phyloP scores from a whole-genome alignment of 53 echinoderm and acorn worm genomes.

The Luidia sarsii region DNA sequence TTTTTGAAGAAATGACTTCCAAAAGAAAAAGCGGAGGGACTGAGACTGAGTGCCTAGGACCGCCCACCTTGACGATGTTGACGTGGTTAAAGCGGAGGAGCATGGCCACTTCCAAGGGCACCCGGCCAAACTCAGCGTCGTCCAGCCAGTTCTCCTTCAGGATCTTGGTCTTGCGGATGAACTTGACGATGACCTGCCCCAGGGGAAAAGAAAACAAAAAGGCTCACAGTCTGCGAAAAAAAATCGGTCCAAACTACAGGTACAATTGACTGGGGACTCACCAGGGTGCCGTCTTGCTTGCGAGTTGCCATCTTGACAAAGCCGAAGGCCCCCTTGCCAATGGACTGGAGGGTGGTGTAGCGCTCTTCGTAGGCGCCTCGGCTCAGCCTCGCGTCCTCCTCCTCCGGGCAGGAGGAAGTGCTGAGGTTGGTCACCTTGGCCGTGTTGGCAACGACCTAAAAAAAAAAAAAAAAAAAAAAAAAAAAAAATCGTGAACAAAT shows the following conservation, averaged over 20 bases:
- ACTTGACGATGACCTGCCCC: slow-evolving; percentile 97
- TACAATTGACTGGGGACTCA: background rate
- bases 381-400: slow-evolving; percentile 70
- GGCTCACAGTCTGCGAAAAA: background rate
- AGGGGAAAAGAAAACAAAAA: background rate
- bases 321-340: slow-evolving; percentile 97
- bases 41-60: no score
- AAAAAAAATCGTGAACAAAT: no score
- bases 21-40: no score
- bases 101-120: slow-evolving; percentile 82
- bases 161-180: slow-evolving; percentile 88
- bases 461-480: background rate
- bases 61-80: slow-evolving; percentile 88
- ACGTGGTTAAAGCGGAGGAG: slow-evolving; percentile 69
- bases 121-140: slow-evolving; percentile 66
- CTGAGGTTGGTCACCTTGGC: slow-evolving; percentile 55
- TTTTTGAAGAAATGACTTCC: no score
- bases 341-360: slow-evolving; percentile 85
- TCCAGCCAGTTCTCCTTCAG: slow-evolving; percentile 89
- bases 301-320: slow-evolving; percentile 96
- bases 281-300: slow-evolving; percentile 69
- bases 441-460: slow-evolving; percentile 66
- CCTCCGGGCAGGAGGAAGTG: slow-evolving; percentile 67
- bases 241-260: no score
- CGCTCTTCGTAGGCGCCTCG: slow-evolving; percentile 77